Conservation (phyloP, 2,888 invertebrate species). For the Odontocolon sp. region DNA sequence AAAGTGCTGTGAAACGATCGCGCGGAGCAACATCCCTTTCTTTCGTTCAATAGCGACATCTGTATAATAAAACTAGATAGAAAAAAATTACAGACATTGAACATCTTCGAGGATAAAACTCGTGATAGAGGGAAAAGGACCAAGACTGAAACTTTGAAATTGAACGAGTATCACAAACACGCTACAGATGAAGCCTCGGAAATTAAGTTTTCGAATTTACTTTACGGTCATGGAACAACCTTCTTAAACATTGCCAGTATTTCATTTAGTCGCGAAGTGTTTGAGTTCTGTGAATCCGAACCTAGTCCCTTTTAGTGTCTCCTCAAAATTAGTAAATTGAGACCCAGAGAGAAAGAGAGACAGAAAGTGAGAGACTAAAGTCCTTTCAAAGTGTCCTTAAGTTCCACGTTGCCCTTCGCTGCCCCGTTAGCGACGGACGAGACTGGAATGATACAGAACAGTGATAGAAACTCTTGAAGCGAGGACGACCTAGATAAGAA, state of each 20-base stretch:
- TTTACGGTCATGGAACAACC: slow-evolving; percentile 28
- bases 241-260: slow-evolving; percentile 40
- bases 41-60: slow-evolving; percentile 13
- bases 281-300: neutral
- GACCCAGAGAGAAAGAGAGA: neutral
- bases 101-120: neutral
- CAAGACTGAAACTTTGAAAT: slow-evolving; percentile 18
- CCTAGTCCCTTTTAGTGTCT: neutral
- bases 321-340: neutral
- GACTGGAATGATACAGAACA: slow-evolving; percentile 42
- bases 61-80: slow-evolving; percentile 14
- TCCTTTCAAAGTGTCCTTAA: slow-evolving; percentile 51
- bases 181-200: slow-evolving; percentile 42
- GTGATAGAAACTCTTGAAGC: slow-evolving; percentile 28
- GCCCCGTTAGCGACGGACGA: slow-evolving; percentile 29
- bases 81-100: neutral
- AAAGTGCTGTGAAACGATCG: slow-evolving; percentile 14
- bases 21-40: neutral
- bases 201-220: slow-evolving; percentile 34
- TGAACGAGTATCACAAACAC: slow-evolving; percentile 9
- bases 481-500: slow-evolving; percentile 1
- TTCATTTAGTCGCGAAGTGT: slow-evolving; percentile 13
- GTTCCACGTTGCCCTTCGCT: slow-evolving; percentile 27
- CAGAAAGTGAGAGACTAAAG: neutral
- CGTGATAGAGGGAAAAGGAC: slow-evolving; percentile 15